Evolutionary conservation across 2,888 invertebrate species (phyloP).

Genomic region (Venusia cambrica): DNA sequence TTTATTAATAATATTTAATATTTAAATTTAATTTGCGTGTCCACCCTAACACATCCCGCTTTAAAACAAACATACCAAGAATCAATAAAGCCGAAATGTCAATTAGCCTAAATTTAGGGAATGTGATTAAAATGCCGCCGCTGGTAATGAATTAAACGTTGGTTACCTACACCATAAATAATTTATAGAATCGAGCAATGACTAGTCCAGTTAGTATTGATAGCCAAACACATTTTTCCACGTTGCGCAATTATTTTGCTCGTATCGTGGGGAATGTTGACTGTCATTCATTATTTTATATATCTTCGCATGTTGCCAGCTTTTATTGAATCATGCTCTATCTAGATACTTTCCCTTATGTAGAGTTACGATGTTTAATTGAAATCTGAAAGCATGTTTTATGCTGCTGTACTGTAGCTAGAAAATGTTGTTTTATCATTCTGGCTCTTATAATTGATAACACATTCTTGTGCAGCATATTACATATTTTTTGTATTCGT

Average conservation of each 20-base stretch:
- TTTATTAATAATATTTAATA: no score
- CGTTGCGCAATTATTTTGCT: conserved; percentile 13
- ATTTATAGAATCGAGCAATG: conserved; percentile 22
- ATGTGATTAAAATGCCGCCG: conserved; percentile 48
- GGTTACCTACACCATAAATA: conserved; percentile 19
- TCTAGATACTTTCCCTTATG: no score
- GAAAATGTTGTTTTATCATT: no score
- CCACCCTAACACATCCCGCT: no score
- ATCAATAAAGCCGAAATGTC: conserved; percentile 54
- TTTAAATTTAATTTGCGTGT: no score
- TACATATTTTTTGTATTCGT: no score
- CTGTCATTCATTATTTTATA: conserved; percentile 8
- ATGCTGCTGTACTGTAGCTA: no score
- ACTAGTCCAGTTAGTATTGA: conserved; percentile 14
- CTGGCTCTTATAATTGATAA: no score
- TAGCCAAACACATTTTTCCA: conserved; percentile 21
- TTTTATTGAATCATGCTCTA: conserved; percentile 2
- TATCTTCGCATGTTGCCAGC: conserved; percentile 1
- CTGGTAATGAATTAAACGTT: conserved; percentile 19
- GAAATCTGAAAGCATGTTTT: no score
- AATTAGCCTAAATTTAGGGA: conserved; percentile 61
- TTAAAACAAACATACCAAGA: conserved; percentile 47
- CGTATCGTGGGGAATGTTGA: conserved; percentile 19
- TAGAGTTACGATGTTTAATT: no score
- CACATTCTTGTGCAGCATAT: no score